These are phyloP conservation scores for Lasiommata megera DNA, from an alignment of 2,888 invertebrate genomes.

Conservation along the genomic window DNA sequence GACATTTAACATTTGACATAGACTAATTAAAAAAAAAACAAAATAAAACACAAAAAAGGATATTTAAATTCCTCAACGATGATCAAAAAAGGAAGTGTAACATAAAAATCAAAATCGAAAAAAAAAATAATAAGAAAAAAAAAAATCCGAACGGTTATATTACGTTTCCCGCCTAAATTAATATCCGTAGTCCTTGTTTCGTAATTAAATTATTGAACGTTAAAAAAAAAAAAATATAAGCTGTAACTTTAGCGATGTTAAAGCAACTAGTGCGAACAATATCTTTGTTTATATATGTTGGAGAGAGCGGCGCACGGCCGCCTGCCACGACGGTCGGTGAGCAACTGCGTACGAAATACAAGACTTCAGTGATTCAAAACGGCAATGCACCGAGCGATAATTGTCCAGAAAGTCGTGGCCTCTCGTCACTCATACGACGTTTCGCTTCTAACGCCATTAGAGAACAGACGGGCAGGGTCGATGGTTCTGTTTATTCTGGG, in stretches of 20 bases:
- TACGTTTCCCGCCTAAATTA: too few species aligned
- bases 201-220: background rate
- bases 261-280: slow-evolving; percentile 26
- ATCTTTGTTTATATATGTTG: slow-evolving; percentile 44
- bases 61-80: too few species aligned
- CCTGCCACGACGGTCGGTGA: slow-evolving; percentile 34
- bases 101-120: background rate
- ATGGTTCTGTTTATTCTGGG: slow-evolving; percentile 28
- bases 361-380: slow-evolving; percentile 18
- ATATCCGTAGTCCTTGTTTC: too few species aligned
- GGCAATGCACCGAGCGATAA: slow-evolving; percentile 33
- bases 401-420: slow-evolving; percentile 38
- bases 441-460: slow-evolving; percentile 25
- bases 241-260: slow-evolving; percentile 19
- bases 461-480: slow-evolving; percentile 20
- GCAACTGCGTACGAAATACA: slow-evolving; percentile 37
- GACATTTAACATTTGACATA: slow-evolving; percentile 37
- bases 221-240: background rate
- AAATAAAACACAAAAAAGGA: background rate
- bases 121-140: background rate
- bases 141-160: too few species aligned
- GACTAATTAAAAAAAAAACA: background rate
- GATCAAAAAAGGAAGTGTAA: background rate
- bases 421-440: slow-evolving; percentile 33
- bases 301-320: slow-evolving; percentile 35